phyloP scores from a whole-genome alignment of 2,888 invertebrate genomes.

The Andrena bucephala region DNA sequence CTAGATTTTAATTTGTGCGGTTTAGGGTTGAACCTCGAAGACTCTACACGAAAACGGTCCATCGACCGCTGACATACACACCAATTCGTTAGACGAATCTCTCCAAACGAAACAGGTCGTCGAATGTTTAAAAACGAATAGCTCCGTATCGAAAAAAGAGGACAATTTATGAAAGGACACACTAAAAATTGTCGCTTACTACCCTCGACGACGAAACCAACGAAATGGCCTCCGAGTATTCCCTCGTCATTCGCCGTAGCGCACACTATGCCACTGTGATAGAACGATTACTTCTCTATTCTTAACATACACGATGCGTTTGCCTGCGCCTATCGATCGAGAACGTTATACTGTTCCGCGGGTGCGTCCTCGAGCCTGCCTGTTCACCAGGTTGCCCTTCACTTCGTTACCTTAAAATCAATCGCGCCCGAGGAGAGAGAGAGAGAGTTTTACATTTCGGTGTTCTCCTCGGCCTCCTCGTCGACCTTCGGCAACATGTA shows the following conservation, averaged over 20 bases:
- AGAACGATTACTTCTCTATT: constrained; percentile 46
- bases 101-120: not conserved
- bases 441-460: constrained; percentile 79
- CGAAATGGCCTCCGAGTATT: constrained; percentile 4
- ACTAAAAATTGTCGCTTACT: not conserved
- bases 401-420: constrained; percentile 13
- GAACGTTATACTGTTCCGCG: constrained; percentile 42
- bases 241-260: constrained; percentile 21
- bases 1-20: not conserved
- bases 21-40: constrained; percentile 23
- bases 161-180: not conserved
- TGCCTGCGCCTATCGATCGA: constrained; percentile 38
- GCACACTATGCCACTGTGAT: constrained; percentile 33
- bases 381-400: constrained; percentile 5
- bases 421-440: constrained; percentile 27
- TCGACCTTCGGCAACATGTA: constrained; percentile 83
- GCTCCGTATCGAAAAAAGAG: not conserved
- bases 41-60: constrained; percentile 4
- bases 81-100: not conserved
- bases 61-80: not conserved
- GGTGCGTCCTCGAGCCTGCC: constrained; percentile 37
- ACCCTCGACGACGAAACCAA: not conserved
- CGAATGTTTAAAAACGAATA: not conserved
- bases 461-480: constrained; percentile 83
- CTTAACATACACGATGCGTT: constrained; percentile 48